Conservation (phyloP, 2,113 vertebrate genomes). For the Cyanistes caeruleus region DNA sequence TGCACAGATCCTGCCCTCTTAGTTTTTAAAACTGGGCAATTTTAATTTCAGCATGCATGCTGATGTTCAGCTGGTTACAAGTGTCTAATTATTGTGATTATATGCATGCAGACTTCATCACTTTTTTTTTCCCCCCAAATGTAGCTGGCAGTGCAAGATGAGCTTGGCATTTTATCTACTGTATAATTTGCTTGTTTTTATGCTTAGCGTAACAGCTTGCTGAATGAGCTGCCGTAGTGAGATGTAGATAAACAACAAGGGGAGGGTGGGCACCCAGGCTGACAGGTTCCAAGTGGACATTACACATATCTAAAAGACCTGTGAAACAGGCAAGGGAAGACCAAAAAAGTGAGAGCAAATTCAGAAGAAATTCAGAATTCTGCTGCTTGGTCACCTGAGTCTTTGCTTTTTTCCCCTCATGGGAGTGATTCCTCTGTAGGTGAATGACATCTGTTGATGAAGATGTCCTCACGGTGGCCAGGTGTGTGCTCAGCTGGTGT, state of each 20-base stretch:
- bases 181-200: constrained; percentile 50
- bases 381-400: background rate
- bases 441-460: background rate
- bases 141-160: constrained; percentile 36
- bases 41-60: constrained; percentile 33
- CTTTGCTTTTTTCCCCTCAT: background rate
- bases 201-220: constrained; percentile 54
- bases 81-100: constrained; percentile 65
- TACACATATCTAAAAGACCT: background rate
- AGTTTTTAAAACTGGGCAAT: constrained; percentile 1
- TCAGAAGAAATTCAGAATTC: background rate
- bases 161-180: constrained; percentile 34
- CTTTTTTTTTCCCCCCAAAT: constrained; percentile 1
- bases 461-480: accelerated
- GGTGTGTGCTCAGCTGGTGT: background rate
- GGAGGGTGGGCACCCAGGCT: background rate
- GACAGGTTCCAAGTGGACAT: background rate
- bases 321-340: background rate
- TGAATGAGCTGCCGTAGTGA: background rate
- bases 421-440: background rate
- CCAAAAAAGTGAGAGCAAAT: background rate
- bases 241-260: background rate
- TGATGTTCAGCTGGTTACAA: constrained; percentile 49
- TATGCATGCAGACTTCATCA: constrained; percentile 47
- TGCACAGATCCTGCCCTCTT: background rate